Percentiles rank a stretch among this genome's conserved stretches.
phyloP scores from a whole-genome alignment of 2,888 invertebrate genomes.

The Carpatolechia fugitivella region DNA sequence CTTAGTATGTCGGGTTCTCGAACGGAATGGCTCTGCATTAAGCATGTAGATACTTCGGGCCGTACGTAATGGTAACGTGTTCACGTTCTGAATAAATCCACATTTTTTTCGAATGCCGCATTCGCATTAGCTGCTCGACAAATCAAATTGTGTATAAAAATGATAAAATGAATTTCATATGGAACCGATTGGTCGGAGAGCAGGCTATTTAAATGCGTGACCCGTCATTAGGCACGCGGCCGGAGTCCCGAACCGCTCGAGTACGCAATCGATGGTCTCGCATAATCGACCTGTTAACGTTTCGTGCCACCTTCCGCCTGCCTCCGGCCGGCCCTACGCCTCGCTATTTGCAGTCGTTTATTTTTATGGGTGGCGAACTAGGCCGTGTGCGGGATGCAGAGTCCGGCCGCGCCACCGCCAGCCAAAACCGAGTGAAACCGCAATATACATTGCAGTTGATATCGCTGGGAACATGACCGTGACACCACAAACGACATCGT shows the following conservation, averaged over 20 bases:
- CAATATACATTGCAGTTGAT: slow-evolving; percentile 11
- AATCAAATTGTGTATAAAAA: slow-evolving; percentile 39
- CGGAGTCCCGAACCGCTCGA: slow-evolving; percentile 47
- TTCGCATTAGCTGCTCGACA: slow-evolving; percentile 11
- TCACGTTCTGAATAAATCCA: slow-evolving; percentile 46
- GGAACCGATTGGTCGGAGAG: slow-evolving; percentile 56
- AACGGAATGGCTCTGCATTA: slow-evolving; percentile 27
- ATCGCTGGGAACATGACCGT: neutral
- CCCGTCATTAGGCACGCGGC: slow-evolving; percentile 67
- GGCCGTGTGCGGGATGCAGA: slow-evolving; percentile 41
- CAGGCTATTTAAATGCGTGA: slow-evolving; percentile 73
- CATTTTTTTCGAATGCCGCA: slow-evolving; percentile 7
- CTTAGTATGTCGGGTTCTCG: neutral
- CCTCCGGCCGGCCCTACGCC: slow-evolving; percentile 3
- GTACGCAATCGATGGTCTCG: slow-evolving; percentile 59
- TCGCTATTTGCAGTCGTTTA: slow-evolving; percentile 49
- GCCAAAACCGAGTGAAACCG: slow-evolving; percentile 11
- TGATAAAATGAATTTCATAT: slow-evolving; percentile 47
- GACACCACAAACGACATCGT: neutral
- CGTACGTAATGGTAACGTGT: slow-evolving; percentile 33
- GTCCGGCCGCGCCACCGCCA: neutral
- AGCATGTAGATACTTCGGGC: slow-evolving; percentile 14
- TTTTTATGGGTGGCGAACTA: slow-evolving; percentile 49
- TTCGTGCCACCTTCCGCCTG: slow-evolving; percentile 38
- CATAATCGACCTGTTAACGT: slow-evolving; percentile 73